Percentiles rank a stretch among this genome's conserved stretches.
Conservation (phyloP, 2,113 vertebrate genomes). For the Potamarius usumacintae region DNA sequence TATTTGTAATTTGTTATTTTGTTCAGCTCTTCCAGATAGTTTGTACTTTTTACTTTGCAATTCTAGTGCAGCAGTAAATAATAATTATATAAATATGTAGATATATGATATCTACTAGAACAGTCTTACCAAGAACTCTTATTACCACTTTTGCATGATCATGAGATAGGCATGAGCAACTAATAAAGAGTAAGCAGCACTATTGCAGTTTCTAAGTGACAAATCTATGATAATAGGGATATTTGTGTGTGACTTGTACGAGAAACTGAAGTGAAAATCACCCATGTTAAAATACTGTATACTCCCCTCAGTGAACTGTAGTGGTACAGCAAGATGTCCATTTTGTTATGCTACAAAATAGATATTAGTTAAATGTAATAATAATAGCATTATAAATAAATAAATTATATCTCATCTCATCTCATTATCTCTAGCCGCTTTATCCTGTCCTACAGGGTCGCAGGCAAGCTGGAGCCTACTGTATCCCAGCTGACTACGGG, state of each 20-base stretch:
- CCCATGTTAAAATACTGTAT: background rate
- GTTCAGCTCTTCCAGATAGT: background rate
- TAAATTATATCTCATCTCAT: too few species aligned
- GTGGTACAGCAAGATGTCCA: background rate
- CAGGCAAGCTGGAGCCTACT: too few species aligned
- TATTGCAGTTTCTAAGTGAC: background rate
- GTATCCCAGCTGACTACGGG: too few species aligned
- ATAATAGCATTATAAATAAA: too few species aligned
- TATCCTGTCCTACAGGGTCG: too few species aligned
- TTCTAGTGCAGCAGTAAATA: too few species aligned
- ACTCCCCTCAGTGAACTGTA: background rate
- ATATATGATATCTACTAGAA: background rate
- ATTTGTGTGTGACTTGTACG: background rate
- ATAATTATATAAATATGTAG: background rate
- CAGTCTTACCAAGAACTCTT: background rate
- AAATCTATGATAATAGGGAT: background rate
- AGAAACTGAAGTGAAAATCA: background rate
- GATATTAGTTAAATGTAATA: background rate
- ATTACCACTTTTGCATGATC: background rate
- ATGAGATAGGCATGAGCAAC: background rate
- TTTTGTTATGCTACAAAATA: background rate
- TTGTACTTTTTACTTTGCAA: background rate
- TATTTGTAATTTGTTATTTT: background rate
- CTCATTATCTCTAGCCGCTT: too few species aligned
- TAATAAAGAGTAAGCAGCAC: background rate